Evolutionary conservation across 2,113 vertebrate genomes (phyloP).

Genomic region (Panthera uncia): DNA sequence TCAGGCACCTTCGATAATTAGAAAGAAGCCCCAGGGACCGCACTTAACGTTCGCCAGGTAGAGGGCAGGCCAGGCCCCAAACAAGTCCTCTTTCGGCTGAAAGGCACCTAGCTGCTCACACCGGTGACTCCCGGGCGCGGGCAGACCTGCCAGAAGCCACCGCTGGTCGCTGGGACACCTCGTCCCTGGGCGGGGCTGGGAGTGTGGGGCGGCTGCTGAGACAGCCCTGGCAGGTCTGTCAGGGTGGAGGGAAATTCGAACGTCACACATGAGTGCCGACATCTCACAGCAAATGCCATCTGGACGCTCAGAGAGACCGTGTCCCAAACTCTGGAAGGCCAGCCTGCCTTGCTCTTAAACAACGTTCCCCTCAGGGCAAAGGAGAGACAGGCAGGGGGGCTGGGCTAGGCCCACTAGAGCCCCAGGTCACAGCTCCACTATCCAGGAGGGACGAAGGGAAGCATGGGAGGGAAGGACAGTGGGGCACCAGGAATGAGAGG

Average conservation of each 20-base stretch:
- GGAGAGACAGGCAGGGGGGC: not conserved
- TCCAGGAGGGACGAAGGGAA: not conserved
- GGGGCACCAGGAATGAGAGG: not conserved
- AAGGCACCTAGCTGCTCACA: not conserved
- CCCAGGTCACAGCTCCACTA: not conserved
- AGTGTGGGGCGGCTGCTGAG: not conserved
- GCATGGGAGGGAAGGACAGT: not conserved
- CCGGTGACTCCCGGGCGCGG: not conserved
- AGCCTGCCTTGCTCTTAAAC: not conserved
- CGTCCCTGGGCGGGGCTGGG: accelerated
- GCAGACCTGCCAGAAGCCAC: not conserved
- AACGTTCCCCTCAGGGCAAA: not conserved
- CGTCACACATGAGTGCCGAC: not conserved
- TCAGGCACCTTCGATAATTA: not conserved
- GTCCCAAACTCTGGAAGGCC: not conserved
- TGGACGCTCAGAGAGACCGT: not conserved
- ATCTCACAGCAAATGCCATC: not conserved
- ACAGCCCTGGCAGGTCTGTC: not conserved
- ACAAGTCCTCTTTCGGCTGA: not conserved
- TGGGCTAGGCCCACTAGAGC: not conserved
- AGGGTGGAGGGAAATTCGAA: constrained; percentile 20
- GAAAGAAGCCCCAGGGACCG: not conserved
- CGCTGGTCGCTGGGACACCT: not conserved
- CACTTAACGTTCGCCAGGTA: not conserved
- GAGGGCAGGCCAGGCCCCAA: not conserved